Percentiles rank a stretch among this genome's conserved stretches.
phyloP scores from a whole-genome alignment of 2,797 vertebrate species.

The Poeciliopsis infans region DNA sequence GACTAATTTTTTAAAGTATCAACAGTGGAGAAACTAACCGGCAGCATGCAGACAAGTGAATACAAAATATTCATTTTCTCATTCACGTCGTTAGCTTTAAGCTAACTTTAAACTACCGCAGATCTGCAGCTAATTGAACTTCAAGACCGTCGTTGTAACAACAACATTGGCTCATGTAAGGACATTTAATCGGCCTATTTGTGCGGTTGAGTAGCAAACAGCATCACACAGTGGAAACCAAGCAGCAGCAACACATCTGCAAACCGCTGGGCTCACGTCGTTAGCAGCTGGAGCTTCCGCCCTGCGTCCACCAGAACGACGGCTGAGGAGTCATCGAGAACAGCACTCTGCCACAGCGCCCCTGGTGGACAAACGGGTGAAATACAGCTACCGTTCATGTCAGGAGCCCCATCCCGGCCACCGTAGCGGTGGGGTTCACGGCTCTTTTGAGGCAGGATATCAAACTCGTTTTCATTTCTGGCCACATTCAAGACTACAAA shows the following conservation, averaged over 20 bases:
- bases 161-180: neutral
- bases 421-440: neutral
- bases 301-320: constrained; percentile 92
- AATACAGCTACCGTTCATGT: neutral
- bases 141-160: neutral
- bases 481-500: too few relatives aligned
- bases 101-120: neutral
- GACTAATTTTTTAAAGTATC: constrained; percentile 6
- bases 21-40: neutral
- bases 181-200: constrained; percentile 10
- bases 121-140: neutral
- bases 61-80: neutral
- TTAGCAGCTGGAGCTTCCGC: constrained; percentile 91
- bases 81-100: neutral
- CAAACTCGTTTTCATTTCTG: too few relatives aligned
- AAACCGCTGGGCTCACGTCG: constrained; percentile 69
- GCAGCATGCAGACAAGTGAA: constrained; percentile 12
- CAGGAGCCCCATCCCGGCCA: neutral
- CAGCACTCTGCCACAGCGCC: constrained; percentile 85
- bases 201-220: neutral
- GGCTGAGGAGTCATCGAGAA: constrained; percentile 89
- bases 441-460: neutral
- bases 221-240: neutral
- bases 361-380: constrained; percentile 79
- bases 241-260: constrained; percentile 1